Base-by-base conservation (phyloP, 1,140 invertebrate genomes). In the Diuraphis noxia region DNA sequence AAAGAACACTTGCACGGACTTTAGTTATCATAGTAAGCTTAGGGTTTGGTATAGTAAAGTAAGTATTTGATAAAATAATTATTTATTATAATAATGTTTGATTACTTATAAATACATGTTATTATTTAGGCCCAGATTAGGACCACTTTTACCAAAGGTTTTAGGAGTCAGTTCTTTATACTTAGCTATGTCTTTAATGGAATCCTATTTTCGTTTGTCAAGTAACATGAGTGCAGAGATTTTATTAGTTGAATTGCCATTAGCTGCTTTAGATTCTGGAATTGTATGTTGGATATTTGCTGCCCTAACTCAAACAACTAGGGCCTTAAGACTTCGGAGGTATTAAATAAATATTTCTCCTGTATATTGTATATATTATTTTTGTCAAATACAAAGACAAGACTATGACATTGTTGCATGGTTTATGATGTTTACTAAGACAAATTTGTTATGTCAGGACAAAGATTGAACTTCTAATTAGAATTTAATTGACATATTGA, bases 31-130 rank as follows among this genome's bases (percentile, higher is more conserved):
- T 99, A 92, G 98, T 98, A 90, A 98, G 97, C 92, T 94, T 99
- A 82, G 98, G 98, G 79, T 99, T 98, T 95, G 98, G 98, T 52
- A 98, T 99, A 93, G 98, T 99, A 92, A 99, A 98, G 97, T 97
- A 94, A 95, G 95, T 95, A 41, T 41, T 72, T 17, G n/a, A 8
- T 40, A 49, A 23, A 85, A 43, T 49, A 85, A 38, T 87, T 21
- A 34, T 92, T 52, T 56, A 21, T 46, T 10, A 46, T 30, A 87
- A 38, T 52, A 6, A 79, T 86, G 36, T 36, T 63, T 52, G 13
- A 49, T 85, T 34, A 38, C 36, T 2, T 41, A 9, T 41, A 23
- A 36, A 9, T 30, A 36, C 41, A 30, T 90, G 9, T 92, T 21
- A 82, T 91, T 93, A 72, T 92, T 94, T 93, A 97, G 97, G 93